Evolutionary conservation across 2,113 vertebrate species (phyloP).

Genomic region (Muntiacus muntjak): DNA sequence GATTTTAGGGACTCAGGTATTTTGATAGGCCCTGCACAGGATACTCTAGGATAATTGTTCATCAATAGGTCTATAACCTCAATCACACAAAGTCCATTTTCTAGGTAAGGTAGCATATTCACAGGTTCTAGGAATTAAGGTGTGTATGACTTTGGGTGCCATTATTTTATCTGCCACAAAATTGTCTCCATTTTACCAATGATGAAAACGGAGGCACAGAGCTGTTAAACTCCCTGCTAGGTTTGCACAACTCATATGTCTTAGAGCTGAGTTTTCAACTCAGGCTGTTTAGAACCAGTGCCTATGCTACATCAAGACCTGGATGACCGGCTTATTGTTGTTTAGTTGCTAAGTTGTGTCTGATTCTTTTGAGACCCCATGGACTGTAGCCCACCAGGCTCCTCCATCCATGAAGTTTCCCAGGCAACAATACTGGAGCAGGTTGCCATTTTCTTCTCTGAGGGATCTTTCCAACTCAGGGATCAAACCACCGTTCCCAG

Average conservation of each 20-base stretch:
- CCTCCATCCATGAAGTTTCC: neutral
- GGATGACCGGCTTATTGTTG: neutral
- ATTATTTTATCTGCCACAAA: neutral
- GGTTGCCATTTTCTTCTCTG: neutral
- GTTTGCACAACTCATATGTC: neutral
- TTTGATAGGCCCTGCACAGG: neutral
- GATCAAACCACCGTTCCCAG: neutral
- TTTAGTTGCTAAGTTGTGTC: neutral
- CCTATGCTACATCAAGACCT: no score
- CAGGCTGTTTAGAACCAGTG: neutral
- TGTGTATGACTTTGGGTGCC: neutral
- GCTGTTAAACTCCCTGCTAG: neutral
- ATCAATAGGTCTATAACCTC: neutral
- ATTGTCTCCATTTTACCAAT: neutral
- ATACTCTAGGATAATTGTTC: neutral
- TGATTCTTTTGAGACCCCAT: neutral
- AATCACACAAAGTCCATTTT: neutral
- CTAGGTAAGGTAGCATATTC: neutral
- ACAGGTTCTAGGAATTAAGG: neutral
- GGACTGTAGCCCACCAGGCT: neutral
- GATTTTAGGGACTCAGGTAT: neutral
- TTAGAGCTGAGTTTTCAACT: neutral
- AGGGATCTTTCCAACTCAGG: neutral
- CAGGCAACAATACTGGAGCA: neutral
- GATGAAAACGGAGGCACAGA: neutral